phyloP scores from a whole-genome alignment of 2,113 vertebrate species.

The Podiceps cristatus region DNA sequence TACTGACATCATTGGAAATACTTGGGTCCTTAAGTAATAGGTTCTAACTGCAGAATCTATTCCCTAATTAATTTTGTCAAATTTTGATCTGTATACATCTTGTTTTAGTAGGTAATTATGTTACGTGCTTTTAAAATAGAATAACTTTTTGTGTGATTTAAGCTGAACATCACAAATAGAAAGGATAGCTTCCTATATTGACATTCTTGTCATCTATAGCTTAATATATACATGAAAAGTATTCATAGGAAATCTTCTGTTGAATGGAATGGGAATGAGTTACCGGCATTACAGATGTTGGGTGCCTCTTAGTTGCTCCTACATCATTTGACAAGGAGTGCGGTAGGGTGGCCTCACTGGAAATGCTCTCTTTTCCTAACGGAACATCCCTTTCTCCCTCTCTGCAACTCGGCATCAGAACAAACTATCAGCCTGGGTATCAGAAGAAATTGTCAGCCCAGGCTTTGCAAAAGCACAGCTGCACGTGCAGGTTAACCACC shows the following conservation, averaged over 20 bases:
- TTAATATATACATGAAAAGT: fast-evolving
- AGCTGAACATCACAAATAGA: background rate
- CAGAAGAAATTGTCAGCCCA: background rate
- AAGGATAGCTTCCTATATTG: background rate
- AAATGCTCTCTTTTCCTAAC: fast-evolving
- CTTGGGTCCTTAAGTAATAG: background rate
- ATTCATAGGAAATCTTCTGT: background rate
- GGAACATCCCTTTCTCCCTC: background rate
- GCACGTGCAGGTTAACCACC: fast-evolving
- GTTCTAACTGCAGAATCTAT: background rate
- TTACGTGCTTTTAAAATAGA: fast-evolving
- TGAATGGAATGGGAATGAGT: background rate
- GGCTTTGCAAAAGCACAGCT: background rate
- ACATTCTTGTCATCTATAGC: background rate
- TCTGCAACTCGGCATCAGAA: background rate
- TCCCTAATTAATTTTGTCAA: background rate
- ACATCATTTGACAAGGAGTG: background rate
- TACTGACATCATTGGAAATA: background rate
- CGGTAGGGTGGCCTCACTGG: fast-evolving
- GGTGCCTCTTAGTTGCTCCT: background rate
- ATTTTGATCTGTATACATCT: background rate
- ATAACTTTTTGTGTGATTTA: background rate
- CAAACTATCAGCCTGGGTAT: too few species aligned
- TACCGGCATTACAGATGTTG: fast-evolving
- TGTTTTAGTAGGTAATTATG: background rate